These are phyloP conservation scores for Harpalus rubripes DNA, from an alignment of 2,888 invertebrate genomes.

Conservation along the genomic window DNA sequence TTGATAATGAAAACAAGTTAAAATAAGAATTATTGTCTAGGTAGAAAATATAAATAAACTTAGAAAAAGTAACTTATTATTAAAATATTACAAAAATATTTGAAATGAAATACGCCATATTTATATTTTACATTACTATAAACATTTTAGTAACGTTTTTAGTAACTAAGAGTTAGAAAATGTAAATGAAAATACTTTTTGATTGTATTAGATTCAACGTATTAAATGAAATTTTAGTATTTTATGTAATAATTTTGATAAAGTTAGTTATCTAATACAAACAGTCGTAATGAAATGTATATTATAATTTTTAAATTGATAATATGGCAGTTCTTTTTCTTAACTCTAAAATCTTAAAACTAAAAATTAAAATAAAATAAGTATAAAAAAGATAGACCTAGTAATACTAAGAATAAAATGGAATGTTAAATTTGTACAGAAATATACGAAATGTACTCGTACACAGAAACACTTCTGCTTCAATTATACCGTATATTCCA, in stretches of 20 bases:
- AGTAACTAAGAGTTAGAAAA: background rate
- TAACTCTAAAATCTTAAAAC: conserved; percentile 53
- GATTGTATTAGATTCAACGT: conserved; percentile 6
- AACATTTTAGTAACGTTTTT: background rate
- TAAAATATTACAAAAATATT: background rate
- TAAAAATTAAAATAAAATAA: conserved; percentile 19
- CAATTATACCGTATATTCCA: background rate
- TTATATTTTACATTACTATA: conserved; percentile 10
- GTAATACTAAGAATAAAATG: conserved; percentile 38
- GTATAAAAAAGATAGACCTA: conserved; percentile 17
- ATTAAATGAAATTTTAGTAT: conserved; percentile 26
- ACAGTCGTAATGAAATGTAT: conserved; percentile 26
- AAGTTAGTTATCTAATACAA: conserved; percentile 23
- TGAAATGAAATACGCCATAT: conserved; percentile 44
- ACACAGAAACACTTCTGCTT: conserved; percentile 1
- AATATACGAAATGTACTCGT: conserved; percentile 47
- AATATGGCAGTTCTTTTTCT: conserved; percentile 55
- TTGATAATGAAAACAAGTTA: conserved; percentile 3
- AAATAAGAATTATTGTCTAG: conserved; percentile 47
- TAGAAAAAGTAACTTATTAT: conserved; percentile 18
- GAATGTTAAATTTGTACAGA: conserved; percentile 54
- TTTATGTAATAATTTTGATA: conserved; percentile 18
- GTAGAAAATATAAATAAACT: conserved; percentile 47
- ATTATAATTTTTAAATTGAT: conserved; percentile 35
- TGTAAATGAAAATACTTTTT: conserved; percentile 7